Conservation (phyloP, 2,113 vertebrate species). For the Triplophysa siluroides region DNA sequence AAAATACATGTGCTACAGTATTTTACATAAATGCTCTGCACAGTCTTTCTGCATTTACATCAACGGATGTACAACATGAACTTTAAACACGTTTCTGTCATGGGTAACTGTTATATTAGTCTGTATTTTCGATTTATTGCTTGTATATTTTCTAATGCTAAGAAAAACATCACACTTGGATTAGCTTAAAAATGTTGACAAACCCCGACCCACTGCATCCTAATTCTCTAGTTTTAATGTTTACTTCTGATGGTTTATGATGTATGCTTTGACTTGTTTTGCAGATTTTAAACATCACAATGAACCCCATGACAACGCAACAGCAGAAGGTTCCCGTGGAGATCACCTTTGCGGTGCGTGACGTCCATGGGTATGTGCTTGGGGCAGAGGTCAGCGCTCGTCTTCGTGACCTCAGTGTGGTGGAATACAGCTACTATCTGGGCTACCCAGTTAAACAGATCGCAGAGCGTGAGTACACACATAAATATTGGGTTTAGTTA, state of each 20-base stretch:
- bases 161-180: no score
- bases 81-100: not conserved
- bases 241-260: not conserved
- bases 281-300: slow-evolving; percentile 90
- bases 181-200: not conserved
- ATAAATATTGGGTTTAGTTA: not conserved
- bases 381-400: slow-evolving; percentile 88
- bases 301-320: slow-evolving; percentile 62
- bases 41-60: no score
- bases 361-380: slow-evolving; percentile 73
- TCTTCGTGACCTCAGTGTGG: slow-evolving; percentile 84
- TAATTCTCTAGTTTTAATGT: no score
- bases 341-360: slow-evolving; percentile 81
- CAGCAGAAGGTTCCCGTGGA: slow-evolving; percentile 82
- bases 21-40: not conserved
- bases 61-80: not conserved
- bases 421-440: slow-evolving; percentile 97
- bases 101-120: not conserved
- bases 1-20: not conserved
- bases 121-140: not conserved
- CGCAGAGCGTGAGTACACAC: slow-evolving; percentile 88
- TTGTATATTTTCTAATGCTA: no score
- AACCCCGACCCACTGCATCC: no score
- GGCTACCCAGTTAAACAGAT: slow-evolving; percentile 94
- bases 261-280: slow-evolving; percentile 6